Conservation (phyloP, 2,888 invertebrate species). For the Diarsia mendica region DNA sequence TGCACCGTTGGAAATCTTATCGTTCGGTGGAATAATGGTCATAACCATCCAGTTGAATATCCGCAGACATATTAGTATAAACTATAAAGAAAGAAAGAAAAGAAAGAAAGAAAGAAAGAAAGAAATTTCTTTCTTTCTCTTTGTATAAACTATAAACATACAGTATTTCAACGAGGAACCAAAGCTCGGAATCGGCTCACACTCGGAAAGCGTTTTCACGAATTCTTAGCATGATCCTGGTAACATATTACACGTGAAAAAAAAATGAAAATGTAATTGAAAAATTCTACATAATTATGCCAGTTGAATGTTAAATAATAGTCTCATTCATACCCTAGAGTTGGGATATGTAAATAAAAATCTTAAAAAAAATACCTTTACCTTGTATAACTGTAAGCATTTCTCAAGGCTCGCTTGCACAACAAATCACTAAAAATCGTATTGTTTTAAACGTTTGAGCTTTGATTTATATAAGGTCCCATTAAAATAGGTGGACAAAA, state of each 20-base stretch:
- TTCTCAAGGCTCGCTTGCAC: not conserved
- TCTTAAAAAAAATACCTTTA: no score
- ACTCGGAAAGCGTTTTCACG: not conserved
- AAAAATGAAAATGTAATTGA: not conserved
- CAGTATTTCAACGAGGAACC: not conserved
- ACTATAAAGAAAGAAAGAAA: no score
- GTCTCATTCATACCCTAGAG: no score
- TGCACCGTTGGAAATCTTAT: conserved; percentile 69
- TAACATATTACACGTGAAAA: not conserved
- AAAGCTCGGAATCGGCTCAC: not conserved
- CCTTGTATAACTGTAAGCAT: not conserved
- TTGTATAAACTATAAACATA: not conserved
- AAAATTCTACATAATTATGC: not conserved
- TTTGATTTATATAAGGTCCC: no score
- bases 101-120: no score
- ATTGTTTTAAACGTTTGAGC: not conserved
- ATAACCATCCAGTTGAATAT: conserved; percentile 57
- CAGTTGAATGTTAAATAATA: no score
- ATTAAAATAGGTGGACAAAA: no score
- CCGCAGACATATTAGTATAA: not conserved
- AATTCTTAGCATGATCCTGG: not conserved
- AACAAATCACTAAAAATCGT: not conserved
- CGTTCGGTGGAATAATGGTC: conserved; percentile 64
- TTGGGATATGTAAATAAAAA: no score
- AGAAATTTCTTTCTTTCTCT: no score